A percentile compares a stretch with the other conserved stretches of the same genome.
Conservation (phyloP, 2,888 invertebrate genomes). For the Hyles lineata region DNA sequence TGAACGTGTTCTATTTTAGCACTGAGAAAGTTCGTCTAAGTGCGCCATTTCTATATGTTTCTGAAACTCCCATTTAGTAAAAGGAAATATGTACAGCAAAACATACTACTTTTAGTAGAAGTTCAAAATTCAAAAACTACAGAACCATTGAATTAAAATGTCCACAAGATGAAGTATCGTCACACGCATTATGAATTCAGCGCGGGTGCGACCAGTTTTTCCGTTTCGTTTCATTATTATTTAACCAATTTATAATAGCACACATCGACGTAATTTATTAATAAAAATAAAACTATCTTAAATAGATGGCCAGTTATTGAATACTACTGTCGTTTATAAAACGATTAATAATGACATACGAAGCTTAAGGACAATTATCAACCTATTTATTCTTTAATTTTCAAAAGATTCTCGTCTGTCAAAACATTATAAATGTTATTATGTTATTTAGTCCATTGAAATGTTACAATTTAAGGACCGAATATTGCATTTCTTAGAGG, state of each 20-base stretch:
- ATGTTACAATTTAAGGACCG: no score
- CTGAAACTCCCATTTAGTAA: no score
- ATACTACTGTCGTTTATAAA: not conserved
- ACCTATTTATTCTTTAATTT: not conserved
- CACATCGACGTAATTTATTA: not conserved
- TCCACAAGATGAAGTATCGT: constrained; percentile 57
- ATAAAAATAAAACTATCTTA: not conserved
- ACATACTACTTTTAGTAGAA: no score
- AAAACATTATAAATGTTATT: no score
- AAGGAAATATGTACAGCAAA: no score
- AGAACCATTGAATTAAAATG: constrained; percentile 61
- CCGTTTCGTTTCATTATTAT: constrained; percentile 51
- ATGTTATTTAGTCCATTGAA: no score
- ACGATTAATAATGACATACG: not conserved
- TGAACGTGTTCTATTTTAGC: no score
- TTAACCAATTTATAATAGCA: constrained; percentile 15
- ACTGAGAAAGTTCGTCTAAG: no score
- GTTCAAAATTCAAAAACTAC: constrained; percentile 32
- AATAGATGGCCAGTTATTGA: not conserved
- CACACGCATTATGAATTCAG: constrained; percentile 64
- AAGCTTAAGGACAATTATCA: no score
- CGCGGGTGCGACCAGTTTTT: constrained; percentile 57
- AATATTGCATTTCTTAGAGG: no score
- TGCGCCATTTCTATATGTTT: no score
- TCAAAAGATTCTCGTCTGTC: no score